Percentiles rank a stretch among this genome's conserved stretches.
Evolutionary conservation across 2,888 invertebrate genomes (phyloP).

Genomic region (Oegoconia quadripuncta): DNA sequence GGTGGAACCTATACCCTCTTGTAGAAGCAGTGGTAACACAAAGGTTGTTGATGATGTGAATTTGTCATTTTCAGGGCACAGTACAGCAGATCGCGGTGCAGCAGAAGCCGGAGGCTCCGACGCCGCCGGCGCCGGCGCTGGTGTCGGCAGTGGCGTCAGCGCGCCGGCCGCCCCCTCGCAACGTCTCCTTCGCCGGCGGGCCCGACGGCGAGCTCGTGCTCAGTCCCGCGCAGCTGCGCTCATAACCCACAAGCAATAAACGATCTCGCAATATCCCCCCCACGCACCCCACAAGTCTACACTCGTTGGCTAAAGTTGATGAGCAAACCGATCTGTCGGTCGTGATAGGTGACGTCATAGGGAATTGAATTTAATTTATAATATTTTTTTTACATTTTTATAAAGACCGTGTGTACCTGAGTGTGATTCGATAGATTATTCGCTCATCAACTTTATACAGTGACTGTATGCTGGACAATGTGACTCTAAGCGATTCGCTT

Average conservation of each 20-base stretch:
- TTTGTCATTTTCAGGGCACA: constrained; percentile 10
- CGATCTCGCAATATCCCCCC: constrained; percentile 43
- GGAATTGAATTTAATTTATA: no score
- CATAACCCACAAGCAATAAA: constrained; percentile 70
- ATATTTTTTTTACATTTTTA: no score
- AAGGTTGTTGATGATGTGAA: no score
- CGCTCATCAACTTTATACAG: background rate
- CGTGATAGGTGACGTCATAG: no score
- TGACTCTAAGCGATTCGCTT: constrained; percentile 43
- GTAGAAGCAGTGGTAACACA: no score
- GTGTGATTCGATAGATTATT: background rate
- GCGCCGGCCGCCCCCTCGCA: constrained; percentile 58
- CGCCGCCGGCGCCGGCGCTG: constrained; percentile 16
- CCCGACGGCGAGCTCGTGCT: constrained; percentile 80
- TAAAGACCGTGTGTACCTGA: no score
- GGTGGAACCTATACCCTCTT: no score
- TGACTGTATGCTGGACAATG: constrained; percentile 29
- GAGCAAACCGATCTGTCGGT: constrained; percentile 1
- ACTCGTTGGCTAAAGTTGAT: constrained; percentile 18
- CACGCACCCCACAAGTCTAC: constrained; percentile 25
- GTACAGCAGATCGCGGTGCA: constrained; percentile 16
- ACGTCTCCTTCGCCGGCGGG: constrained; percentile 73
- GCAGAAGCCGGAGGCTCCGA: constrained; percentile 16
- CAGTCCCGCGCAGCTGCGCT: constrained; percentile 81
- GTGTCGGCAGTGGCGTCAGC: constrained; percentile 25